Evolutionary conservation across 2,113 vertebrate genomes (phyloP), one percentile per base, ranked within the genome.

Genomic region (Lampris incognitus): DNA sequence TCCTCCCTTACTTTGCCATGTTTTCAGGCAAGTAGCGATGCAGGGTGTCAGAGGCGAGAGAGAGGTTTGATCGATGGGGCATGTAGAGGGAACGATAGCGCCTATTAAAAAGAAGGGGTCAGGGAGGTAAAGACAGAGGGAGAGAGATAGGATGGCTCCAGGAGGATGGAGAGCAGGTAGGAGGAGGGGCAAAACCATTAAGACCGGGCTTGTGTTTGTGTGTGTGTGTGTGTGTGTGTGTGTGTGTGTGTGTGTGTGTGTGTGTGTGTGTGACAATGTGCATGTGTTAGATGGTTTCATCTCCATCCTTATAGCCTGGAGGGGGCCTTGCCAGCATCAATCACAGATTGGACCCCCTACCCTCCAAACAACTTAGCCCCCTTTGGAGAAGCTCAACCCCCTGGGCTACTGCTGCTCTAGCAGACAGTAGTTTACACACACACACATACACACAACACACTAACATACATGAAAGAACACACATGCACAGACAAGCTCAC

Each of bases 311-410:
- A 62, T 65, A 69, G 78, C 79, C 74, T 76, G 78, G 41, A 67
- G 85, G 81, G 76, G 71, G 74, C 59, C 52, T 52, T 60, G 52
- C 66, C 63, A 11, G 2, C 69, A 83, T 84, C 67, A 84, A 74
- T 78, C 69, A 87, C 57, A 69, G 73, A 50, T 65, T 61, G 82
- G 76, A 84, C 72, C 86, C 79, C 85, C 79, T 74, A 59, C 83
- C 72, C 85, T 79, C 66, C 72, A 57, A 88, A 83, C 87, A 85
- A 83, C 82, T 87, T 74, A 78, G 81, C 87, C 85, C 79, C 83
- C 87, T 24, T 24, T 50, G 76, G 75, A 78, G 84, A 51, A 69
- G 66, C 86, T 79, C 79, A 50, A 63, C 75, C 69, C 74, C 74
- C 8, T 0, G 0, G 71, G 78, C 73, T 82, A 74, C 78, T 84